Evolutionary conservation across 53 echinoderm and acorn worm species (phyloP).

Genomic region (Hippasteria phrygiana): DNA sequence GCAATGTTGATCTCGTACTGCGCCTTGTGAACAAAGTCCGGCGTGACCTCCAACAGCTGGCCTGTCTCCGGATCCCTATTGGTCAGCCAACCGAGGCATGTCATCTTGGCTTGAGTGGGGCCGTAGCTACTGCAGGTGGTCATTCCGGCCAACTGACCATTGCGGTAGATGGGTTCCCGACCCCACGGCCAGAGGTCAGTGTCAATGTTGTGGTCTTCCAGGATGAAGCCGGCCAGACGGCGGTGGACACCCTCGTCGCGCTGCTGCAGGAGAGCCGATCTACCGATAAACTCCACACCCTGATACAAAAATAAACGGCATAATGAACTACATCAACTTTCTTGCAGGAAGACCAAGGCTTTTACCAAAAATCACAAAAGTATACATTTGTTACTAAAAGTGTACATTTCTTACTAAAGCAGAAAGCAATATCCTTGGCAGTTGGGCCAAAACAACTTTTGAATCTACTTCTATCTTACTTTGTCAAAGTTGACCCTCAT

Average conservation of each 20-base stretch:
- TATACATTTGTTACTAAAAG: no score
- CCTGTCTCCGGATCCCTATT: slow-evolving; percentile 72
- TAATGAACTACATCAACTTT: no score
- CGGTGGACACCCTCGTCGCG: slow-evolving; percentile 76
- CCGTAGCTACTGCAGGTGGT: slow-evolving; percentile 91
- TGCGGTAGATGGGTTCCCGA: slow-evolving; percentile 91
- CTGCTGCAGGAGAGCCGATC: slow-evolving; percentile 79
- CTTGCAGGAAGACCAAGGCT: no score
- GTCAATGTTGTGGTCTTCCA: slow-evolving; percentile 88
- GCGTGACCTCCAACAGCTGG: slow-evolving; percentile 63
- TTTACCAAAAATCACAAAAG: no score
- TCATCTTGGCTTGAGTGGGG: slow-evolving; percentile 82
- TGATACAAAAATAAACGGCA: not conserved
- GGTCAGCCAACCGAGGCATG: slow-evolving; percentile 95
- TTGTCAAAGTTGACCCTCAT: slow-evolving; percentile 96
- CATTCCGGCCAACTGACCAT: slow-evolving; percentile 85
- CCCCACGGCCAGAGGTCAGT: slow-evolving; percentile 88
- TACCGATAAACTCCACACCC: slow-evolving; percentile 94
- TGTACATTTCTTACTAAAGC: no score
- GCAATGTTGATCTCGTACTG: slow-evolving; percentile 83
- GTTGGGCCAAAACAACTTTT: no score
- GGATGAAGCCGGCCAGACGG: slow-evolving; percentile 69
- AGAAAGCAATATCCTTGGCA: no score
- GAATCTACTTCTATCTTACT: slow-evolving; percentile 48
- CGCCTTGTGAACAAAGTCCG: slow-evolving; percentile 80